A percentile compares a stretch with the other conserved stretches of the same genome.
These are phyloP conservation scores for Panthera leo DNA, from an alignment of 2,113 vertebrate genomes.

Conservation along the genomic window DNA sequence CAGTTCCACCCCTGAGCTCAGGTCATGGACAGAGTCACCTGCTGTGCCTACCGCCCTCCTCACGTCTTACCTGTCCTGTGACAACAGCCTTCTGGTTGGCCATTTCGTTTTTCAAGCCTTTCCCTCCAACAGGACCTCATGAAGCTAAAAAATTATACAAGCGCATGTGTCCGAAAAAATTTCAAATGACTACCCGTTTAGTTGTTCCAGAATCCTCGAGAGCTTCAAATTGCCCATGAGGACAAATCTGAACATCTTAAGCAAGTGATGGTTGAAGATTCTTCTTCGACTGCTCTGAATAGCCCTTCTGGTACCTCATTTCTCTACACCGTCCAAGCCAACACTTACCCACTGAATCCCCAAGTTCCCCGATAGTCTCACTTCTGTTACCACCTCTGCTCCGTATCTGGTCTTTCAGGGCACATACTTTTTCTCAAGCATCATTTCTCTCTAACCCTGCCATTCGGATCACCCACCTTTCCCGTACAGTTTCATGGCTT, in stretches of 20 bases:
- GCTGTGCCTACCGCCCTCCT: not conserved
- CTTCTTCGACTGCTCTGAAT: not conserved
- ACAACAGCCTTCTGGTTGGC: not conserved
- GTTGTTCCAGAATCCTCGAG: not conserved
- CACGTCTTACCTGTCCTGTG: not conserved
- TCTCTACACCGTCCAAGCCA: not conserved
- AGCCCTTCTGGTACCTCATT: not conserved
- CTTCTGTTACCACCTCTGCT: fast-evolving
- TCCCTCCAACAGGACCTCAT: not conserved
- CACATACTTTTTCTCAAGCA: not conserved
- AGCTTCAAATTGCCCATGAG: not conserved
- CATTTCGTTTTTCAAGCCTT: not conserved
- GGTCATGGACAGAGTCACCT: not conserved
- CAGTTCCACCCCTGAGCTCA: not conserved
- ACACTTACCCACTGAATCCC: not conserved
- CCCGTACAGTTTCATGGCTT: not conserved
- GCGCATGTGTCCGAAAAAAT: not conserved
- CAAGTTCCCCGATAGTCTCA: not conserved
- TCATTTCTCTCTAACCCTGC: not conserved
- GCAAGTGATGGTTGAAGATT: not conserved
- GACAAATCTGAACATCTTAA: not conserved
- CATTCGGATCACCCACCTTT: not conserved
- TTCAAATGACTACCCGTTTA: not conserved
- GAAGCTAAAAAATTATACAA: not conserved
- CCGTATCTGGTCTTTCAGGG: not conserved